A percentile compares a stretch with the other conserved stretches of the same genome.
phyloP scores from a whole-genome alignment of 2,888 invertebrate species.

The Zygogramma bicolorata region DNA sequence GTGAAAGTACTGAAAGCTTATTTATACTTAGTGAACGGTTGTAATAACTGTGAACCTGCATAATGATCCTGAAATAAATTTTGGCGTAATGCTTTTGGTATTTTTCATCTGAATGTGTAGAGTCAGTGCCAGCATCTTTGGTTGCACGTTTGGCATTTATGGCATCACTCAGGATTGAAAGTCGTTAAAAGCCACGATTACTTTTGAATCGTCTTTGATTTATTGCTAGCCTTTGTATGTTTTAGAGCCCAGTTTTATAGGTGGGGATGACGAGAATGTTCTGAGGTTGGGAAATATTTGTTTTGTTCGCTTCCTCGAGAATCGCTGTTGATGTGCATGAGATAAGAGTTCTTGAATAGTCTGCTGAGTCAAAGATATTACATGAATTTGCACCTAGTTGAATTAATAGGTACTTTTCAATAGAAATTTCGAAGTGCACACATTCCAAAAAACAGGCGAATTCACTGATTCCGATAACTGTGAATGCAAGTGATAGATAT shows the following conservation, averaged over 20 bases:
- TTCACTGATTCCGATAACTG: too few relatives aligned
- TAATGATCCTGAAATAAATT: neutral
- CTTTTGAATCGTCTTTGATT: neutral
- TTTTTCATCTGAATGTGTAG: neutral
- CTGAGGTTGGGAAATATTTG: neutral
- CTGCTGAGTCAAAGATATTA: too few relatives aligned
- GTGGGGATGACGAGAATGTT: neutral
- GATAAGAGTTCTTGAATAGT: too few relatives aligned
- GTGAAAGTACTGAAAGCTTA: conserved; percentile 16
- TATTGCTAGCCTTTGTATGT: neutral
- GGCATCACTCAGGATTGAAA: neutral
- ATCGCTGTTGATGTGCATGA: neutral
- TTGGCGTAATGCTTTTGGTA: neutral
- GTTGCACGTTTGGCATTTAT: neutral
- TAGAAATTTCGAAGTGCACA: too few relatives aligned
- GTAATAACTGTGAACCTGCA: conserved; percentile 7
- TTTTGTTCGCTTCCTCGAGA: neutral
- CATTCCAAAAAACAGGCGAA: too few relatives aligned
- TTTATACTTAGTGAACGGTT: conserved; percentile 9
- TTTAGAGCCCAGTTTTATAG: neutral
- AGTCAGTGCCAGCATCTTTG: neutral
- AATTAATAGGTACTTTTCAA: too few relatives aligned
- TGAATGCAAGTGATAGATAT: too few relatives aligned
- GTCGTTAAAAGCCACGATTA: neutral
- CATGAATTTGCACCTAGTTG: too few relatives aligned